Conservation (phyloP, 2,797 vertebrate genomes). For the Cynodonichthys magdalenae region DNA sequence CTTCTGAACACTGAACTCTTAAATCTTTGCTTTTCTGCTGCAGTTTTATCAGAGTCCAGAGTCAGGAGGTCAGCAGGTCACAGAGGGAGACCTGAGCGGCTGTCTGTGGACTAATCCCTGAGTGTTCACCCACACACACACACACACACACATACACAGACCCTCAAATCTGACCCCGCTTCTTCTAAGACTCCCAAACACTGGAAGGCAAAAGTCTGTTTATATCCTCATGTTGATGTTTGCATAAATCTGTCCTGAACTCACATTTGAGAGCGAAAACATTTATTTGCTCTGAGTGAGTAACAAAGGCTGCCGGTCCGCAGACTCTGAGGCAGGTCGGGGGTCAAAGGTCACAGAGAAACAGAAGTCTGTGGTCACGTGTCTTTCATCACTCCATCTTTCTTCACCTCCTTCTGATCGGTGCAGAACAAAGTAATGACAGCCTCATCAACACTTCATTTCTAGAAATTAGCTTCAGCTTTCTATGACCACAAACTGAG, state of each 20-base stretch:
- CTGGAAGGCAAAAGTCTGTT: constrained; percentile 19
- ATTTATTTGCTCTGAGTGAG: constrained; percentile 4
- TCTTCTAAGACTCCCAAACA: constrained; percentile 2
- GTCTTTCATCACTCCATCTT: constrained; percentile 62
- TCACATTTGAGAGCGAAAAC: constrained; percentile 3
- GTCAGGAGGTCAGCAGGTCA: constrained; percentile 54
- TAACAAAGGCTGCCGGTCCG: constrained; percentile 13
- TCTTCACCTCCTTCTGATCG: constrained; percentile 42
- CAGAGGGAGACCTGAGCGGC: constrained; percentile 41
- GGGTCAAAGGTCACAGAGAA: constrained; percentile 60
- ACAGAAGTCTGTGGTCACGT: constrained; percentile 61
- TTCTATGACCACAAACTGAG: neutral
- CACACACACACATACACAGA: constrained; percentile 37
- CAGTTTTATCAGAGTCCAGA: constrained; percentile 36
- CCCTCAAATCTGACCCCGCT: constrained; percentile 30
- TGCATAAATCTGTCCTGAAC: constrained; percentile 29
- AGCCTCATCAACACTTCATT: constrained; percentile 36
- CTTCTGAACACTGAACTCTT: neutral
- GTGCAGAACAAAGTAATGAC: constrained; percentile 27
- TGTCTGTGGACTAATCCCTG: constrained; percentile 68
- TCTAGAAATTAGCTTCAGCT: neutral
- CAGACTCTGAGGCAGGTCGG: constrained; percentile 28
- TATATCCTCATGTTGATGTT: constrained; percentile 19
- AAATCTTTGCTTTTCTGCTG: constrained; percentile 9
- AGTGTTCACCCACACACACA: constrained; percentile 25